Base-by-base conservation (phyloP, 2,888 invertebrate genomes). In the Drosophila anomalata region DNA sequence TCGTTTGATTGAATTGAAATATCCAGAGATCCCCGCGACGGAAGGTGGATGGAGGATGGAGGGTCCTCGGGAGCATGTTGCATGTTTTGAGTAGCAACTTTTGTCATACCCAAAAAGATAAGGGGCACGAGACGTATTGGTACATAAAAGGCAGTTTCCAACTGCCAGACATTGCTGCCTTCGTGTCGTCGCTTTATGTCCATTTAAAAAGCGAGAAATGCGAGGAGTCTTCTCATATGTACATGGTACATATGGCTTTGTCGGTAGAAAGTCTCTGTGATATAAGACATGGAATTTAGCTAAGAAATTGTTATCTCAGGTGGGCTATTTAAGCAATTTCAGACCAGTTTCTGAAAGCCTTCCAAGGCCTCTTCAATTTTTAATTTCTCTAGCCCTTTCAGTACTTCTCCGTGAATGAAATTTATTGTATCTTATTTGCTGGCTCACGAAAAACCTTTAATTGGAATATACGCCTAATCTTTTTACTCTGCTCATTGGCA, bases 61-160 rank as follows among this genome's bases (percentile, higher is more conserved):
- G 22, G 7, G 48, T 36, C 29, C 54, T 42, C 22, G n/a, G 33
- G 12, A 39, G 57, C 33, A 14, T 8, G 8, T 73, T 74, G 74
- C 74, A 52, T 73, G 72, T 67, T 73, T 73, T 67, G 50, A 59
- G 68, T 52, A 74, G 68, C 74, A 42, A 51, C 74, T 59, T 74
- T 70, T 70, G 70, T 65, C 70, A 70, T 70, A 51, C 66, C 55
- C 54, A 60, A 69, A 71, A 54, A 70, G 70, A 70, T 70, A 70
- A 70, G 66, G 51, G 65, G 51, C 70, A 70, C 70, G 73, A 65
- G 70, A 70, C 41, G 73, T 41, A 48, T 41, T 65, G 26, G 50
- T n/a, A 65, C 66, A 22, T 65, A 73, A 56, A 70, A 65, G 73
- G 66, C 47, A 73, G 46, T 55, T 66, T 12, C 26, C 17, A 65